Base-by-base conservation (phyloP, 2,797 vertebrate species). In the Harpagifer antarcticus region DNA sequence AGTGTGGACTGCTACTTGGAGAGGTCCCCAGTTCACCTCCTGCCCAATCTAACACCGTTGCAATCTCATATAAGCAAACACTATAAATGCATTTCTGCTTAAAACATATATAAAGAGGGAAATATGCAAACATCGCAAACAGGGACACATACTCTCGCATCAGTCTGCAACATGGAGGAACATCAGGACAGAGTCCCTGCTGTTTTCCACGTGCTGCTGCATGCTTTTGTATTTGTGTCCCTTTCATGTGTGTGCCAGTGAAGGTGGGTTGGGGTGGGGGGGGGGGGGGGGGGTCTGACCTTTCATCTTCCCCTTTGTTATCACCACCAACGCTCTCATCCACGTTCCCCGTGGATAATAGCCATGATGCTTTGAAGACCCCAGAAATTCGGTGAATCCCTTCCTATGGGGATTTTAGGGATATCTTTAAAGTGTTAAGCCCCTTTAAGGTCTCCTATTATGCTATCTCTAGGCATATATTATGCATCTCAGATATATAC, bases 231-330 rank as follows among this genome's bases (percentile, higher is more conserved):
- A 17, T 79, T 68, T 48, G 20, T 20, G 63, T 67, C 54, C 12
- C 73, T 84, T 89, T 82, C 62, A 84, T 79, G 83, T 89, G 69
- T 47, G 61, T 14, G 20, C 44, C 47, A 56, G 66, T 56, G 73
- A 49, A 60, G 71, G 72, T 56, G 80, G 76, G 88, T 20, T 76
- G 61, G 68, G 52, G 71, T 71, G 50, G 74, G n/a, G n/a, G 74
- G 88, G 17, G 78, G 63, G 68, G 52, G 74, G 88, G 17, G 78
- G 63, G 68, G 52, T 27, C 27, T 5, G 4, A 5, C 4, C 87
- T 89, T 90, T 88, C 76, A 88, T 87, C 88, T 58, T 0, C 54
- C 63, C 58, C 84, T 79, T 81, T 88, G 79, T 79, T 49, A 60
- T 66, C 45, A 16, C 55, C 82, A 71, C 81, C 71, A 75, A 67